phyloP scores from a whole-genome alignment of 1,140 invertebrate species.

The Dendroctonus valens region DNA sequence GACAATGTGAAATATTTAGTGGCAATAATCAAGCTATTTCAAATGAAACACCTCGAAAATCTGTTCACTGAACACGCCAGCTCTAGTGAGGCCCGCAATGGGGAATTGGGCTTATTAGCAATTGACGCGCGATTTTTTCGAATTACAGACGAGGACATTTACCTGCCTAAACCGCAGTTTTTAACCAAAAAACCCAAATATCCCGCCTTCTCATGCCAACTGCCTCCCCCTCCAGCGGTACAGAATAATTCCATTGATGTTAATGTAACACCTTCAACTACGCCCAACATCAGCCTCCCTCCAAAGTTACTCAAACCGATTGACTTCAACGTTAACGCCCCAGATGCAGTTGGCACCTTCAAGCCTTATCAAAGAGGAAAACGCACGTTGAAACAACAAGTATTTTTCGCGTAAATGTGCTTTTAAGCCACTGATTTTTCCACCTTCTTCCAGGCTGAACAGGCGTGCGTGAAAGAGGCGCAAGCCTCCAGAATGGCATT shows the following conservation, averaged over 20 bases:
- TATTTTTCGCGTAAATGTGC: constrained; percentile 27
- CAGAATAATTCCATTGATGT: neutral
- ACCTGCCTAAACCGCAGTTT: constrained; percentile 35
- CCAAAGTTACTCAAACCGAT: constrained; percentile 2
- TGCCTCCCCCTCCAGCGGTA: neutral
- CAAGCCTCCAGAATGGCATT: constrained; percentile 44
- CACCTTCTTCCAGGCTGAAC: constrained; percentile 40
- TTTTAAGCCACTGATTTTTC: constrained; percentile 7
- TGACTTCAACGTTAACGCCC: constrained; percentile 9
- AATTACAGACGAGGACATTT: constrained; percentile 26
- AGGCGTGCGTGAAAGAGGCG: constrained; percentile 47
- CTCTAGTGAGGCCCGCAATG: constrained; percentile 13
- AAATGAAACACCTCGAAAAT: constrained; percentile 43
- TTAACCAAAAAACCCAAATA: constrained; percentile 36
- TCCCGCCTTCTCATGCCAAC: constrained; percentile 29
- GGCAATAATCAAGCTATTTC: constrained; percentile 45
- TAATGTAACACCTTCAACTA: neutral
- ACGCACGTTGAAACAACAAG: constrained; percentile 29
- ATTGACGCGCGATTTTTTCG: too few relatives aligned
- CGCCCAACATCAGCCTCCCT: neutral
- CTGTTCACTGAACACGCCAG: constrained; percentile 35
- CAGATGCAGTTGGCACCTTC: constrained; percentile 2
- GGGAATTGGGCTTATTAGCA: neutral
- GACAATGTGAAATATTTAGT: constrained; percentile 45
- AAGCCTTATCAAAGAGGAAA: constrained; percentile 17